Evolutionary conservation across 1,140 invertebrate genomes (phyloP), one percentile per base, ranked within the genome.

Genomic region (Polypedilum vanderplanki): DNA sequence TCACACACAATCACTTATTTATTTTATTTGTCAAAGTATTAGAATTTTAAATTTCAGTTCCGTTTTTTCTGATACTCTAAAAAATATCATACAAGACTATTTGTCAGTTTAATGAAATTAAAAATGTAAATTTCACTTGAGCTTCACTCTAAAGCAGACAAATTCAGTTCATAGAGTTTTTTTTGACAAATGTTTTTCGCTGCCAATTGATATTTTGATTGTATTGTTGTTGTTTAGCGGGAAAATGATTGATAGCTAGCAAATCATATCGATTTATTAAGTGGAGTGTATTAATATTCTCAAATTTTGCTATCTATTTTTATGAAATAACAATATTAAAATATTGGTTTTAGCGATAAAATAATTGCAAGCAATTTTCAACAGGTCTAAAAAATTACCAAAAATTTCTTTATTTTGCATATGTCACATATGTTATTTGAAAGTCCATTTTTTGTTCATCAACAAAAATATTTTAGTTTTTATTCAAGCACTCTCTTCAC

Each of bases 41-140:
- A 57, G 46, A 57, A 57, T 57, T 57, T 57, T 4, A 57, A 57
- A 57, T 57, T 57, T 15, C 3, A n/a, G 12, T 57, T 57, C 41
- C 41, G 41, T 57, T 57, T 57, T n/a, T 1, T 33, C 5, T 33
- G 24, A 33, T 33, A 33, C 24, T 33, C 5, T 33, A 33, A 33
- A 33, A 33, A 33, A 33, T n/a, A n/a, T n/a, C n/a, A n/a, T n/a
- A n/a, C n/a, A 33, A 57, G 12, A 57, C 12, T 57, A n/a, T 12
- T 57, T 15, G 46, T 57, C 46, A 57, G 46, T 57, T 57, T 57
- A 57, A 57, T 57, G 46, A 57, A 57, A 57, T 57, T 57, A 57
- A 57, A 57, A 57, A 57, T 57, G 46, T 57, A 57, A 57, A 57
- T 57, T 57, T 57, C 15, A 12, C n/a, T 57, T 57, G 46, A n/a